phyloP scores from a whole-genome alignment of 2,113 vertebrate genomes.

The Rhabdornis inornatus region DNA sequence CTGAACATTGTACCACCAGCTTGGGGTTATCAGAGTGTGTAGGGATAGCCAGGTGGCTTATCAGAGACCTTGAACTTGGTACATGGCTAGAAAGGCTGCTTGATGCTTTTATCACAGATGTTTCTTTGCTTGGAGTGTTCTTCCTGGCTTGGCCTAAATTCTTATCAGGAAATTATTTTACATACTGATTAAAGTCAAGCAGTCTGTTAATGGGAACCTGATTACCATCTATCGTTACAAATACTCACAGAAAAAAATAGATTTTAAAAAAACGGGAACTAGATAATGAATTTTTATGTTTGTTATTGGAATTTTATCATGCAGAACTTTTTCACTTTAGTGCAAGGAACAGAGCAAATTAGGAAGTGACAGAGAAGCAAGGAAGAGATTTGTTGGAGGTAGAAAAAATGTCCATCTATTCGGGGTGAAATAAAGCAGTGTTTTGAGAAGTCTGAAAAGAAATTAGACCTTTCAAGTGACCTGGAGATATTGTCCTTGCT shows the following conservation, averaged over 20 bases:
- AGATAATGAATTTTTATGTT: background rate
- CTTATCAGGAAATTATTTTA: background rate
- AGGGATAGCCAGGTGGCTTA: slow-evolving; percentile 57
- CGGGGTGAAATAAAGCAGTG: background rate
- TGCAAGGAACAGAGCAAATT: background rate
- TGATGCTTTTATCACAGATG: slow-evolving; percentile 58
- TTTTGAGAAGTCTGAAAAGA: background rate
- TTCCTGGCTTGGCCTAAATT: slow-evolving; percentile 31
- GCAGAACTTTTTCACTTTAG: background rate
- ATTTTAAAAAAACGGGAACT: background rate
- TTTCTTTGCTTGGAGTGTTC: slow-evolving; percentile 32
- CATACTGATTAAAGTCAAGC: background rate
- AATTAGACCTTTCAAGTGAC: background rate
- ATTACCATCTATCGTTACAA: background rate
- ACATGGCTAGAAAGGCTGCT: slow-evolving; percentile 44
- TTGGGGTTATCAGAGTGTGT: slow-evolving; percentile 48
- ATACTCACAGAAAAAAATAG: background rate
- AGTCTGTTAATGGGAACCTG: background rate
- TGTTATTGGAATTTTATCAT: background rate
- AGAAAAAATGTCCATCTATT: background rate
- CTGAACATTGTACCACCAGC: slow-evolving; percentile 60
- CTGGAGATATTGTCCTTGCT: background rate
- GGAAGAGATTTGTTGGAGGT: background rate
- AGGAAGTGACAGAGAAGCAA: background rate
- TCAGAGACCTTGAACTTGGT: slow-evolving; percentile 62